Percentiles rank a stretch among this genome's conserved stretches.
These are phyloP conservation scores for Ypsolopha scabrella DNA, from an alignment of 2,888 invertebrate genomes.

Conservation along the genomic window DNA sequence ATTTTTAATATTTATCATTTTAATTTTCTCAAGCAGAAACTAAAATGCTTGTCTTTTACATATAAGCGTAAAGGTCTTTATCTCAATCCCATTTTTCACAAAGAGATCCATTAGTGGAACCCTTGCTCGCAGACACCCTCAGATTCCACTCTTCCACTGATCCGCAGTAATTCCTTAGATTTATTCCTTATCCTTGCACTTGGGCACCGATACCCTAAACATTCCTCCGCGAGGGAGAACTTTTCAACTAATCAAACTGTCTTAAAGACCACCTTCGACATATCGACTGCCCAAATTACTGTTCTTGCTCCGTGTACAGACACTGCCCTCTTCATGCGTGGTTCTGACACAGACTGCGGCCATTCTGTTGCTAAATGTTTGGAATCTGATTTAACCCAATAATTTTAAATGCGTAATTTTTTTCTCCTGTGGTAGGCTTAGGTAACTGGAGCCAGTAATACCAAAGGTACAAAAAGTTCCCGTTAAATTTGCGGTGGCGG, in stretches of 20 bases:
- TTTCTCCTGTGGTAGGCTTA: not conserved
- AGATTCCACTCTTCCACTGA: constrained; percentile 5
- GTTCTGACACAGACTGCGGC: not conserved
- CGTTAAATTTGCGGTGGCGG: constrained; percentile 12
- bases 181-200: constrained; percentile 12
- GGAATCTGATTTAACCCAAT: not conserved
- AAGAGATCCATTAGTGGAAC: no score
- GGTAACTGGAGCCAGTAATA: not conserved
- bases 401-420: not conserved
- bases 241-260: constrained; percentile 56
- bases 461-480: constrained; percentile 4
- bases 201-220: not conserved
- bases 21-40: no score
- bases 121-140: not conserved
- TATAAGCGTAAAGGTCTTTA: no score
- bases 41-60: no score
- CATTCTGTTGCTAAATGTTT: not conserved
- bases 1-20: no score
- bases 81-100: no score
- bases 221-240: not conserved
- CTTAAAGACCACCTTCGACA: constrained; percentile 46
- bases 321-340: not conserved
- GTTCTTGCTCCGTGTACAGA: constrained; percentile 12
- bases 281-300: constrained; percentile 45
- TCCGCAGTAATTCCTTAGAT: constrained; percentile 20